phyloP scores from a whole-genome alignment of 2,888 invertebrate species.

The Pseudococcus jackbeardsleyi region DNA sequence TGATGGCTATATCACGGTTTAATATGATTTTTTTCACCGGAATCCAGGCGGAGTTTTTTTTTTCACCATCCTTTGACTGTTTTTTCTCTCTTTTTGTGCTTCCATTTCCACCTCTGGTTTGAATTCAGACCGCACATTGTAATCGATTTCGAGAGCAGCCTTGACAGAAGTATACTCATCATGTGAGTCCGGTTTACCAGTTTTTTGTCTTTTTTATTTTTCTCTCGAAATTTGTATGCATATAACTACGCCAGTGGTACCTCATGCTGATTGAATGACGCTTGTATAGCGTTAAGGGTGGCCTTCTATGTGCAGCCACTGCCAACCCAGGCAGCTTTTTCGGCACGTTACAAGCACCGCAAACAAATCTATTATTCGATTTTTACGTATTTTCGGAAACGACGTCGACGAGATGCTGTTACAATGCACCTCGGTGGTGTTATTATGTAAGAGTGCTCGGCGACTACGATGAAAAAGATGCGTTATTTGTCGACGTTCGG shows the following conservation, averaged over 20 bases:
- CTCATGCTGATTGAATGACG: background rate
- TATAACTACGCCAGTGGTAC: background rate
- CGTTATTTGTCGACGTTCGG: background rate
- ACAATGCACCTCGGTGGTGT: background rate
- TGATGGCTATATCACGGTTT: constrained; percentile 41
- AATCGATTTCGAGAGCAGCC: background rate
- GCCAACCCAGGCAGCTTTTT: background rate
- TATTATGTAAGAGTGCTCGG: constrained; percentile 7
- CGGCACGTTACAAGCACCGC: constrained; percentile 28
- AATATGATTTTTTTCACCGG: constrained; percentile 16
- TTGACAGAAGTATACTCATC: background rate
- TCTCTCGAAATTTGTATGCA: background rate
- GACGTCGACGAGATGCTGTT: background rate
- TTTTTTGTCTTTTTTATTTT: background rate
- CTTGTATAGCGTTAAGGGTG: constrained; percentile 12
- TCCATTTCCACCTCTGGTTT: background rate
- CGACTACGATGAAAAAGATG: background rate
- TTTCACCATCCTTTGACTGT: background rate
- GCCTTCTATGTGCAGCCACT: background rate
- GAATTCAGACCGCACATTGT: background rate
- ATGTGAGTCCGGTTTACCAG: background rate
- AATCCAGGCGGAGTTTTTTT: background rate
- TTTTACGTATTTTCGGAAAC: constrained; percentile 51
- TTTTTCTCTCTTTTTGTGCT: background rate
- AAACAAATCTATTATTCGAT: constrained; percentile 50